Evolutionary conservation across 2,888 invertebrate species (phyloP), one percentile per base, ranked within the genome.

Genomic region (Luffia ferchaultella): DNA sequence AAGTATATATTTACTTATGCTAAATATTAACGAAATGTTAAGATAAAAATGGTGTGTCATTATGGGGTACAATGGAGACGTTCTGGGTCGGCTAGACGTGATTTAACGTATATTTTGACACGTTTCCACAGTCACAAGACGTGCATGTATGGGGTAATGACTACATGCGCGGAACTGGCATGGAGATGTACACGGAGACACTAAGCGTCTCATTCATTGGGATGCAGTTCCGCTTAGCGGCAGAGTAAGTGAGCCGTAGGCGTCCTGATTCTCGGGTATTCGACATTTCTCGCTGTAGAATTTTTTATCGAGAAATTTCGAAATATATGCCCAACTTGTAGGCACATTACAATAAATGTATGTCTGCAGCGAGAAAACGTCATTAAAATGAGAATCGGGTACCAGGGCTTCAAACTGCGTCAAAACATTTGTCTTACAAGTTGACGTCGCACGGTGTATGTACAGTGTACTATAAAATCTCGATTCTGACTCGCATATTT

Each of bases 121-220:
- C 67, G 73, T 74, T 79, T 82, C 68, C 84, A 84, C 89, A 97
- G 96, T 95, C 95, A 80, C 93, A 93, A 87, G 93, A 94, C 85
- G 94, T 95, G 90, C 95, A 96, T 86, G 92, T 94, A 83, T 98
- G 98, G 98, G 96, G 97, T 89, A 97, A 98, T 89, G 97, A 98
- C 90, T 99, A 98, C 89, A 92, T 98, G 82, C 91, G 97, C 73
- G 98, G 98, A 77, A 98, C 98, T 68, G 98, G 98, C 73, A 98
- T 98, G 97, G 98, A 98, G 91, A 97, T 98, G 97, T 98, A 98
- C 89, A 98, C 98, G 72, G 97, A 98, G 88, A 96, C 95, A 70
- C 89, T 98, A 86, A 98, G 98, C 85, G 92, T 94, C 64, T 93
- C 97, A 67, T 98, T 98, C 90, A 93, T 96, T 85, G 96, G 96